Conservation (phyloP, 2,888 invertebrate genomes). For the Liopterus haemorrhoidalis region DNA sequence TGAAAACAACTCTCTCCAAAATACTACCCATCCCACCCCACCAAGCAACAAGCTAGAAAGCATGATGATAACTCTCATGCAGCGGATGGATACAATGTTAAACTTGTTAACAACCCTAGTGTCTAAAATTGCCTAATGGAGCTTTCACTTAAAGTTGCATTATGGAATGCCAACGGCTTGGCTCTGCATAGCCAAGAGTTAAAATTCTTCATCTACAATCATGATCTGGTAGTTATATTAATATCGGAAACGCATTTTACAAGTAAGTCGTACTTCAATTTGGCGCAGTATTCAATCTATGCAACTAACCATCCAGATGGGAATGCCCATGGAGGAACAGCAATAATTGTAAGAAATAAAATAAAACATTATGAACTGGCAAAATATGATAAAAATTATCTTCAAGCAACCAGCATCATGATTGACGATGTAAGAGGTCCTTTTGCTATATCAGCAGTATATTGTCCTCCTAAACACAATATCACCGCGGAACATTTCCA, state of each 20-base stretch:
- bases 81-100: conserved; percentile 12
- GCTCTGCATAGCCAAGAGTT: conserved; percentile 8
- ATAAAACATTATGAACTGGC: conserved; percentile 8
- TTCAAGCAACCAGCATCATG: conserved; percentile 1
- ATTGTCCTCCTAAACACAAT: conserved; percentile 3
- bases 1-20: background rate
- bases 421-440: conserved; percentile 3
- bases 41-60: background rate
- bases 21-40: background rate
- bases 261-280: conserved; percentile 2
- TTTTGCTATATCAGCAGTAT: conserved; percentile 1
- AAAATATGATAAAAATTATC: conserved; percentile 1
- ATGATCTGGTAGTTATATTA: conserved; percentile 1
- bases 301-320: conserved; percentile 9
- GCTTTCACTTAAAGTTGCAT: conserved; percentile 4
- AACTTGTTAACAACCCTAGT: conserved; percentile 10
- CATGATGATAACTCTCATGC: conserved; percentile 5
- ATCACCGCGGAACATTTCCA: background rate
- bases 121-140: conserved; percentile 12
- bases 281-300: conserved; percentile 3
- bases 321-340: conserved; percentile 6
- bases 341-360: conserved; percentile 2
- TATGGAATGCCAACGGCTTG: conserved; percentile 16
- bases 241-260: conserved; percentile 8
- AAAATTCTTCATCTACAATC: conserved; percentile 8